Evolutionary conservation across 2,888 invertebrate genomes (phyloP), one percentile per base, ranked within the genome.

Genomic region (Drosophila emarginata): DNA sequence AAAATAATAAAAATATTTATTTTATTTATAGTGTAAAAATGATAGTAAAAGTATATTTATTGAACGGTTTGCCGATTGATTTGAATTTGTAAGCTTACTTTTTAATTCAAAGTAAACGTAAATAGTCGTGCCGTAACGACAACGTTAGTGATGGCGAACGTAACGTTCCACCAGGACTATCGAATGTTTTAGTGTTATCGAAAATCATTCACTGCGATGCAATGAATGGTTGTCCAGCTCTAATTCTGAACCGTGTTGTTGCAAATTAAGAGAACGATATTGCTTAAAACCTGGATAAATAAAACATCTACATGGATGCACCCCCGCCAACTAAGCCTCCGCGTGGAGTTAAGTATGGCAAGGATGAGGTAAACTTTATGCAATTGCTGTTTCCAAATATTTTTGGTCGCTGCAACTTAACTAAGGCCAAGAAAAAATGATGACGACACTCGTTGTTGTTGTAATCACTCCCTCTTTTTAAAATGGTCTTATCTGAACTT

Each of bases 301-400:
- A 45, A 45, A 45, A 12, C 56, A 61, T 72, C 57, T 74, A 62
- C 78, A 94, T 94, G 94, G 94, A 94, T 80, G 93, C 94, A 60
- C 93, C 94, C 77, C 96, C 96, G 75, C 91, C 97, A 59, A 94
- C 95, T 26, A 97, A 97, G 91, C 97, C 97, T 87, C 97, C 97
- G 21, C 93, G 97, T 89, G 96, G 97, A 68, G 95, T 96, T 54
- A 97, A 97, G 93, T 95, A 95, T 89, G 94, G 95, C 62, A 96
- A 96, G 93, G 97, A 97, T 94, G 96, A 96, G 90, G 96, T 96
- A 93, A 93, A 80, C 11, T 9, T 18, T 45, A 21, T 12, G 21
- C 1, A 18, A 18, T 15, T 45, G 4, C 3, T 21, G 21, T 45
- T 45, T 45, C 18, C 18, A 4, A 12, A 4, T 12, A 45, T 2